Base-by-base conservation (phyloP, 2,113 vertebrate genomes). In the Cottus gobio region DNA sequence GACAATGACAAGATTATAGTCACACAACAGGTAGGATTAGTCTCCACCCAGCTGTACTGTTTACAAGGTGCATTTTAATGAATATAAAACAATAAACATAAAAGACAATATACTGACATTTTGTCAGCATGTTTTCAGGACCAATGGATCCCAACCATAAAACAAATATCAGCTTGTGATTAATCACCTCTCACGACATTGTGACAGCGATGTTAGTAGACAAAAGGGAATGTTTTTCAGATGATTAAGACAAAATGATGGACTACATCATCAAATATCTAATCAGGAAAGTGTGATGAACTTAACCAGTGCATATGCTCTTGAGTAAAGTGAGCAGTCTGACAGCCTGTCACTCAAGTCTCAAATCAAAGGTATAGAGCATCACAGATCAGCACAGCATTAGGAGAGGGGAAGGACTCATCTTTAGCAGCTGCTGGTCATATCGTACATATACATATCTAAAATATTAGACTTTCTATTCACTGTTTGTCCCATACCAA, bases 1-100 rank as follows among this genome's bases (percentile, higher is more conserved):
- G n/a, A 72, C 36, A 69, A 62, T 75, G 44, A 56, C 48, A 68
- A 79, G 67, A 85, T 77, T 85, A 77, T 18, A 16, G 44, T 61
- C 37, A 36, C 36, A 42, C 31, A 70, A 79, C 22, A 56, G 70
- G 20, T 50, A 73, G 80, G 64, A 56, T 56, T 26, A 56, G 44
- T 65, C 52, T 34, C n/a, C 22, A 50, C 9, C 52, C 7, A 18
- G 48, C 46, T 24, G 3, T 20, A 46, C 12, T 37, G 7, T 48
- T 9, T 12, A 15, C 42, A 26, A 3, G 20, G 7, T n/a, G 5
- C 1, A 1, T 54, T 12, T 54, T 54, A 54, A 54, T 54, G 24
- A 24, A 50, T 36, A 28, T 1, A 50, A 36, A 22, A 36, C 7
- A 46, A 22, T 24, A 61, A 31, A 30, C 18, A 60, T 31, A 18